Percentiles rank a stretch among this genome's conserved stretches.
Evolutionary conservation across 1,140 invertebrate genomes (phyloP).

Genomic region (Lineus longissimus): DNA sequence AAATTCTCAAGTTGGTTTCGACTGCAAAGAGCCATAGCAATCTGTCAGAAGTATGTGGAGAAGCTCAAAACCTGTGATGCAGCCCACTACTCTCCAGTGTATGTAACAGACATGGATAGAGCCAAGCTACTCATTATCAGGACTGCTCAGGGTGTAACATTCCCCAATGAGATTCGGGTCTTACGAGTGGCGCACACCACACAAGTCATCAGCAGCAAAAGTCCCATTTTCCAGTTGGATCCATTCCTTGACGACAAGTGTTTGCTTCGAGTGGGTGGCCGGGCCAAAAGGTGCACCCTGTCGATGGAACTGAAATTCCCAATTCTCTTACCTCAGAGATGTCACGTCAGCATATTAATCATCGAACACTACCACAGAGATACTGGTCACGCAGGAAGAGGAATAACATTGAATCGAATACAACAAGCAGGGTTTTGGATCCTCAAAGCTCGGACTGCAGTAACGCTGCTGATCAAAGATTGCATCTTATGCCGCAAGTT

Average conservation of each 20-base stretch:
- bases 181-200: not conserved
- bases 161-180: not conserved
- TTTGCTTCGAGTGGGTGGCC: conserved; percentile 18
- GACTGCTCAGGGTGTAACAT: conserved; percentile 5
- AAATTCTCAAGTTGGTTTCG: conserved; percentile 1
- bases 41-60: not conserved
- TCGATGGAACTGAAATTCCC: conserved; percentile 10
- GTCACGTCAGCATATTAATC: conserved; percentile 11
- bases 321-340: conserved; percentile 7
- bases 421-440: conserved; percentile 18
- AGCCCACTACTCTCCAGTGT: not conserved
- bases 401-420: conserved; percentile 15
- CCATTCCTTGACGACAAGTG: conserved; percentile 16
- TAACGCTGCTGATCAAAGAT: conserved; percentile 10
- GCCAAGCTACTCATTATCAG: conserved; percentile 7
- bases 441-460: not conserved
- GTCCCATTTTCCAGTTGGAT: conserved; percentile 11
- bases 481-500: conserved; percentile 14
- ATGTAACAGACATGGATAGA: not conserved
- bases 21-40: conserved; percentile 7
- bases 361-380: conserved; percentile 10
- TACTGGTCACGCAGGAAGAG: conserved; percentile 14
- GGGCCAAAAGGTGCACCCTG: conserved; percentile 11
- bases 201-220: not conserved
- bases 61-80: not conserved